These are phyloP conservation scores for Dicaeum eximium DNA, from an alignment of 2,113 vertebrate species.

Conservation along the genomic window DNA sequence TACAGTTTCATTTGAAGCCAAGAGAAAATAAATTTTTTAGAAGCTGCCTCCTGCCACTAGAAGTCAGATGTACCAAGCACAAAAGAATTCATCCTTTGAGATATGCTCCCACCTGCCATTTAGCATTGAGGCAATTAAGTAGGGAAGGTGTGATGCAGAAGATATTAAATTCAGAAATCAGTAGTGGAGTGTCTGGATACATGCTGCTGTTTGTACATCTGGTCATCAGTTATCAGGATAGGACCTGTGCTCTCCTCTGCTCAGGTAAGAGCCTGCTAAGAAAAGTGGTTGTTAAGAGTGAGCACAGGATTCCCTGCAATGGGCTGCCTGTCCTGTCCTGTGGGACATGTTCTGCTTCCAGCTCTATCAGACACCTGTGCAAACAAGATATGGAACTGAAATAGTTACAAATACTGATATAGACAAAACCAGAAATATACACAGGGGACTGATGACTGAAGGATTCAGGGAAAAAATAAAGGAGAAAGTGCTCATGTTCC, in stretches of 20 bases:
- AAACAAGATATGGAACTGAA: not conserved
- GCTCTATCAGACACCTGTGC: not conserved
- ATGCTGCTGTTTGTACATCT: not conserved
- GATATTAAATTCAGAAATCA: not conserved
- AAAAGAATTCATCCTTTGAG: not conserved
- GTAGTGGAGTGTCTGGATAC: not conserved
- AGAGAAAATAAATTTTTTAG: not conserved
- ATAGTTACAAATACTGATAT: not conserved
- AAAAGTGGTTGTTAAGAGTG: not conserved
- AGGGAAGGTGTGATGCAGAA: not conserved
- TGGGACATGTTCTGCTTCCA: not conserved
- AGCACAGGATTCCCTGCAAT: not conserved
- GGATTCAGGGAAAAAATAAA: not conserved
- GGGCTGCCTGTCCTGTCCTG: not conserved
- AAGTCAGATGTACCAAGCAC: not conserved
- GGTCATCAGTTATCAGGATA: not conserved
- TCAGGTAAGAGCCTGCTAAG: not conserved
- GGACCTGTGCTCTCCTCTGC: not conserved
- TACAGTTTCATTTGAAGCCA: not conserved
- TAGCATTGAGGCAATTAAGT: not conserved
- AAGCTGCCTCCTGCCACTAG: not conserved
- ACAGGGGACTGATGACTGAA: not conserved
- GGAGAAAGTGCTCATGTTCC: not conserved
- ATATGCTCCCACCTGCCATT: not conserved
- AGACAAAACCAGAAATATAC: not conserved